Percentiles rank a stretch among this genome's conserved stretches.
Evolutionary conservation across 1,140 invertebrate genomes (phyloP).

Genomic region (Drosophila fuyamai): DNA sequence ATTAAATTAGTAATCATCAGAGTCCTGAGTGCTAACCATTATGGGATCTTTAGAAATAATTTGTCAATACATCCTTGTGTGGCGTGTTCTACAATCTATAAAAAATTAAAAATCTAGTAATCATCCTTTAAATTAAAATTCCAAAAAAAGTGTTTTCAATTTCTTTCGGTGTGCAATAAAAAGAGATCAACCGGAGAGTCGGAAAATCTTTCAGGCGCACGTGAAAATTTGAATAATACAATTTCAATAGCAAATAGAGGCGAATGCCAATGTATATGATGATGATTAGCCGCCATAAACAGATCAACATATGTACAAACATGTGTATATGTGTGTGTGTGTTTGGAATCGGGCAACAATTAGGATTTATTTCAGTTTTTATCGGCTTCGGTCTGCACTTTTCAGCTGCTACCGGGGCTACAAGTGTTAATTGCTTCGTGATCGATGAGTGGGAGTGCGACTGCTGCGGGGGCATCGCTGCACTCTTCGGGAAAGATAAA

Average conservation of each 20-base stretch:
- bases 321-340: slow-evolving; percentile 57
- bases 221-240: slow-evolving; percentile 49
- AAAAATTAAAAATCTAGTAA: too few species aligned
- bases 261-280: slow-evolving; percentile 52
- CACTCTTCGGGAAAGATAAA: slow-evolving; percentile 56
- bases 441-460: slow-evolving; percentile 38
- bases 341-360: slow-evolving; percentile 46
- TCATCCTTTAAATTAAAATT: too few species aligned
- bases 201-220: background rate
- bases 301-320: slow-evolving; percentile 79
- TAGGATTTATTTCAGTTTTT: slow-evolving; percentile 79
- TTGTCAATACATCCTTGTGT: too few species aligned
- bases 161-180: slow-evolving; percentile 23
- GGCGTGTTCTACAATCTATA: too few species aligned
- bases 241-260: slow-evolving; percentile 59
- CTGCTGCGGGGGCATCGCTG: slow-evolving; percentile 8
- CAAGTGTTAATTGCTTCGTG: slow-evolving; percentile 73
- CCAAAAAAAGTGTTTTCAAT: background rate
- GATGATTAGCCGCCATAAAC: slow-evolving; percentile 80
- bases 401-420: slow-evolving; percentile 52
- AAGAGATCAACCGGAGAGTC: background rate
- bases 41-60: too few species aligned
- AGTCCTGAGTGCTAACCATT: too few species aligned
- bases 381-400: slow-evolving; percentile 60
- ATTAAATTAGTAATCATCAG: too few species aligned